phyloP scores from a whole-genome alignment of 2,888 invertebrate species.

The Sinodicranocentrus sp. region DNA sequence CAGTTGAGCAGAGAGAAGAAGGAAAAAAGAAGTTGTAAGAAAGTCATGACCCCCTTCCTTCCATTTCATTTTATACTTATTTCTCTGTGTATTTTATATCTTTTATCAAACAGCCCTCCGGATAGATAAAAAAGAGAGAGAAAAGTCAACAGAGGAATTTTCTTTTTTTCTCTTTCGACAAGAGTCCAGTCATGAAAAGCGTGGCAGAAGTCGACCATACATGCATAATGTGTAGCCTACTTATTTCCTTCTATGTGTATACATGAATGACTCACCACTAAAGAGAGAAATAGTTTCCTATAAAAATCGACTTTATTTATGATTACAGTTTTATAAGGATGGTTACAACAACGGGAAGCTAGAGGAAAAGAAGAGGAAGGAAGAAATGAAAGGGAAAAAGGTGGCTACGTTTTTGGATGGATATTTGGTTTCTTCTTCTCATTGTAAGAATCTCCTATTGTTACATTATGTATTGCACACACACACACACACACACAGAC shows the following conservation, averaged over 20 bases:
- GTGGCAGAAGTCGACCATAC: no score
- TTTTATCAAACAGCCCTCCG: conserved; percentile 29
- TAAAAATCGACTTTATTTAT: conserved; percentile 48
- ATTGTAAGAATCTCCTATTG: conserved; percentile 20
- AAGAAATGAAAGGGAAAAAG: conserved; percentile 33
- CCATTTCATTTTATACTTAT: conserved; percentile 15
- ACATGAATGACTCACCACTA: no score
- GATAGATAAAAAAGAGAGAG: neutral
- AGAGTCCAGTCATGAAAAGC: no score
- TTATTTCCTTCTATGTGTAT: no score
- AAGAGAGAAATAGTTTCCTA: neutral
- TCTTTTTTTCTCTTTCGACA: no score
- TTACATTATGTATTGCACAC: conserved; percentile 6
- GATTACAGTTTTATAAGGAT: conserved; percentile 47
- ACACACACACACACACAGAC: no score
- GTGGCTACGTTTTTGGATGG: conserved; percentile 1
- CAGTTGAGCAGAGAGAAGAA: conserved; percentile 12
- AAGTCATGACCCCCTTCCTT: neutral
- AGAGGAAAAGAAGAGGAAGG: conserved; percentile 12
- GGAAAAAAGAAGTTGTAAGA: conserved; percentile 11
- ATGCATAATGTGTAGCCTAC: no score
- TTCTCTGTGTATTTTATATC: conserved; percentile 25
- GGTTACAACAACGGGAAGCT: conserved; percentile 14
- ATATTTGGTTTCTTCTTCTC: conserved; percentile 18
- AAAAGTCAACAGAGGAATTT: no score